Base-by-base conservation (phyloP, 2,888 invertebrate genomes). In the Chromoteleia sp. region DNA sequence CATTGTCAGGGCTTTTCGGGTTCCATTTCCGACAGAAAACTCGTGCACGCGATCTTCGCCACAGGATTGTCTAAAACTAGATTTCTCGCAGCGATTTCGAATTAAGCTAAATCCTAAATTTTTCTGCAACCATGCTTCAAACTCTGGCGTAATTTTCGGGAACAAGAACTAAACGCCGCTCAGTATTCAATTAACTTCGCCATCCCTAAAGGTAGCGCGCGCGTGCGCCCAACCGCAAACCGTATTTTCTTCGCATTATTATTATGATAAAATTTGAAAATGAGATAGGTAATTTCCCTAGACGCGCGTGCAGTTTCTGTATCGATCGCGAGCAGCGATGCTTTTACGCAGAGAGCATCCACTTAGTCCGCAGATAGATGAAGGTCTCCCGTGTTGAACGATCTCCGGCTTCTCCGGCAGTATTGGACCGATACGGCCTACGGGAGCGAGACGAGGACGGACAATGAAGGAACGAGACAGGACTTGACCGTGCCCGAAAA, bases 351-450 rank as follows among this genome's bases (percentile, higher is more conserved):
- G 65, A 78, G 65, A 75, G 65, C 78, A 77, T 54, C 81, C 76
- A 78, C 82, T 82, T 78, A 82, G 82, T 78, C 75, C 71, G 33
- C 56, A 79, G 82, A 82, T 75, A 79, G 71, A 82, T 82, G 82
- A 82, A 82, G 79, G 76, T 76, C 76, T 82, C 71, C 52, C 82
- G 70, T 43, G 74, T 54, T 48, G 65, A 74, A 71, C 78, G 74
- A 78, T 81, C 71, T 48, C 56, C 61, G 63, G 58, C 73, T 67
- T 67, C 50, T 15, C 25, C 45, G 39, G 70, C 52, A 61, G 68
- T 79, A 75, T 74, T 41, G 48, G 68, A 73, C 52, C 59, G 61
- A 78, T 73, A 73, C 67, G 67, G 73, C 59, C 59, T 61, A 71
- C 63, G 54, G 39, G 19, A 50, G 45, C 29, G 54, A 17, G 43